Percentiles rank a stretch among this genome's conserved stretches.
Evolutionary conservation across 2,797 vertebrate genomes (phyloP).

Genomic region (Melanotaenia nigrans): DNA sequence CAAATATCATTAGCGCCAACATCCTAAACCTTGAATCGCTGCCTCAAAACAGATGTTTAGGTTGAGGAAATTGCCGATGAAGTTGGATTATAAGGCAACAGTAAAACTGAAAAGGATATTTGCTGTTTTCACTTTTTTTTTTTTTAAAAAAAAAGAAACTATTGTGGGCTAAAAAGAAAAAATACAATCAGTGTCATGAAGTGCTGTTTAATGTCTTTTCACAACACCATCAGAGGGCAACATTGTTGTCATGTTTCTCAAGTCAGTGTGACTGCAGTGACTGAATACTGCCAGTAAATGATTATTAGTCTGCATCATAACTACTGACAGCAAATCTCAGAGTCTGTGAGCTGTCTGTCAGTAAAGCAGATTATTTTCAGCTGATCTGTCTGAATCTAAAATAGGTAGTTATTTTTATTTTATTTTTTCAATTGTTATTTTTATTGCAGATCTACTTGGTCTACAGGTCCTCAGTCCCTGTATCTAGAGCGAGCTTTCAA

Average conservation of each 20-base stretch:
- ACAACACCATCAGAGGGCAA: background rate
- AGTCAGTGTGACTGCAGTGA: background rate
- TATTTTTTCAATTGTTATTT: background rate
- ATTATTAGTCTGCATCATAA: too few species aligned
- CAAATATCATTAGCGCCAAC: slow-evolving; percentile 53
- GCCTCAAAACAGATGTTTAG: slow-evolving; percentile 56
- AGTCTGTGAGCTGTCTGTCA: background rate
- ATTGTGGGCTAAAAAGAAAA: background rate
- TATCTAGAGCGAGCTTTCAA: background rate
- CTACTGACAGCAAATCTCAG: background rate
- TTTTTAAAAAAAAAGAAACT: too few species aligned
- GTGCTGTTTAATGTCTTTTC: background rate
- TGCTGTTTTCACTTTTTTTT: background rate
- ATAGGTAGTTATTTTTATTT: background rate
- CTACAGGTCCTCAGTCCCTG: background rate
- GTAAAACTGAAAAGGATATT: background rate
- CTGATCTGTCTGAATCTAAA: background rate
- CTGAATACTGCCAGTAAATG: background rate
- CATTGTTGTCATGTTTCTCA: background rate
- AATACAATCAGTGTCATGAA: too few species aligned
- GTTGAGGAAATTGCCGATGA: slow-evolving; percentile 59
- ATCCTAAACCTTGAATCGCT: slow-evolving; percentile 44
- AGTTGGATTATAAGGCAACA: slow-evolving; percentile 26
- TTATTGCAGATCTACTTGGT: background rate
- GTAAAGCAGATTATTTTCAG: background rate